Evolutionary conservation across 2,888 invertebrate genomes (phyloP).

Genomic region (Hirtodrosophila histrioides): DNA sequence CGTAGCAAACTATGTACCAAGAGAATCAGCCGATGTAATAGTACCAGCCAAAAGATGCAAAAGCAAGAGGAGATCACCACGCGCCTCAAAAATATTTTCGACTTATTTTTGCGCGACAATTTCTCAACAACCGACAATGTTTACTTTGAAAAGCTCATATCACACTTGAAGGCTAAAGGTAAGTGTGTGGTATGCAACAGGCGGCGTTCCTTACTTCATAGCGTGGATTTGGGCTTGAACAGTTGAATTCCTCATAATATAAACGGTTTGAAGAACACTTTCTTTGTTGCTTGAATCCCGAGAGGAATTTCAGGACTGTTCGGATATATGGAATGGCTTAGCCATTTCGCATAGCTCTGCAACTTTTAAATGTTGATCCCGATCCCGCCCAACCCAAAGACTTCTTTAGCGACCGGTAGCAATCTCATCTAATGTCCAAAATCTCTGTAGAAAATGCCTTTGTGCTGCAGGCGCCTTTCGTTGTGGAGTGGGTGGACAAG

Average conservation of each 20-base stretch:
- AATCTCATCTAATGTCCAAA: slow-evolving; percentile 5
- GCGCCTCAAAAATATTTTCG: slow-evolving; percentile 75
- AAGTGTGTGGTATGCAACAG: slow-evolving; percentile 79
- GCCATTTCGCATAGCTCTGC: not conserved
- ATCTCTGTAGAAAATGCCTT: slow-evolving; percentile 79
- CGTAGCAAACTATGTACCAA: slow-evolving; percentile 50
- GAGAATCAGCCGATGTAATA: slow-evolving; percentile 4
- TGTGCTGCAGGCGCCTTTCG: slow-evolving; percentile 82
- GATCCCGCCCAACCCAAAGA: too few relatives aligned
- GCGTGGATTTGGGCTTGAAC: too few relatives aligned
- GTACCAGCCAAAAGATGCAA: slow-evolving; percentile 51
- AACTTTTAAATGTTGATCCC: too few relatives aligned
- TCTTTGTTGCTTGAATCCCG: too few relatives aligned
- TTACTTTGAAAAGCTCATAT: slow-evolving; percentile 88
- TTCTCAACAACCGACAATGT: slow-evolving; percentile 85
- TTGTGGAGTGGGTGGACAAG: slow-evolving; percentile 85
- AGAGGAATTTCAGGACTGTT: too few relatives aligned
- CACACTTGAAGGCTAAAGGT: slow-evolving; percentile 86
- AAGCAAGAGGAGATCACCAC: slow-evolving; percentile 68
- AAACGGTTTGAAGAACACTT: too few relatives aligned
- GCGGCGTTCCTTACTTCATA: slow-evolving; percentile 16
- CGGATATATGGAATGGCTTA: too few relatives aligned
- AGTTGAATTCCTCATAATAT: too few relatives aligned
- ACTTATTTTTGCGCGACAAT: slow-evolving; percentile 76
- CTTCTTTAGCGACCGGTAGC: too few relatives aligned